Percentiles rank a stretch among this genome's conserved stretches.
Conservation (phyloP, 2,113 vertebrate species). For the Brachirus orientalis region DNA sequence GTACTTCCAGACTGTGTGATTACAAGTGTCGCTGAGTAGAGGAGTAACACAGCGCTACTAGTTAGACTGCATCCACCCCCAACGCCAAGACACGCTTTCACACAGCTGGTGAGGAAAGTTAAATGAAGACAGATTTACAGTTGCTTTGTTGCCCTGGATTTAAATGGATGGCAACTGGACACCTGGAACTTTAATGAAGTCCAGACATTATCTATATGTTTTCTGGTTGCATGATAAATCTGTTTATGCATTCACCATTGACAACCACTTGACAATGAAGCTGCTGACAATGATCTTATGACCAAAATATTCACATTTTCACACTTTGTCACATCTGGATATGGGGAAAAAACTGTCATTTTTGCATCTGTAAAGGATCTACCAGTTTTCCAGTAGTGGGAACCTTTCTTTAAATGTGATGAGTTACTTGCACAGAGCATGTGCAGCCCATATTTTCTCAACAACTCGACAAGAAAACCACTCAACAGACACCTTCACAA, state of each 20-base stretch:
- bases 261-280: not conserved
- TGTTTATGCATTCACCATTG: slow-evolving; percentile 7
- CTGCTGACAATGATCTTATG: slow-evolving; percentile 1
- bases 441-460: too few relatives aligned
- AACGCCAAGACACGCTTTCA: slow-evolving; percentile 28
- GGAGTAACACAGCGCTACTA: slow-evolving; percentile 45
- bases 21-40: slow-evolving; percentile 70
- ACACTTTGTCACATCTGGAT: not conserved
- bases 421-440: too few relatives aligned
- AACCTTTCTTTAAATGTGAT: too few relatives aligned
- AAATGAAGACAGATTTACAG: slow-evolving; percentile 45
- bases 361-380: not conserved
- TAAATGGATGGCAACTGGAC: slow-evolving; percentile 32
- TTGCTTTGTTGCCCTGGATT: slow-evolving; percentile 18
- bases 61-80: slow-evolving; percentile 44
- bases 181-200: slow-evolving; percentile 32
- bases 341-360: not conserved
- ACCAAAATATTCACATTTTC: slow-evolving; percentile 6
- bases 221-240: not conserved
- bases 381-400: too few relatives aligned
- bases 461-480: too few relatives aligned
- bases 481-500: too few relatives aligned
- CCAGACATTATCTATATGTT: slow-evolving; percentile 22
- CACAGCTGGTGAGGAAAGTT: slow-evolving; percentile 53
- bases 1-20: slow-evolving; percentile 59